phyloP scores from a whole-genome alignment of 2,888 invertebrate genomes.

The Seira musarum region DNA sequence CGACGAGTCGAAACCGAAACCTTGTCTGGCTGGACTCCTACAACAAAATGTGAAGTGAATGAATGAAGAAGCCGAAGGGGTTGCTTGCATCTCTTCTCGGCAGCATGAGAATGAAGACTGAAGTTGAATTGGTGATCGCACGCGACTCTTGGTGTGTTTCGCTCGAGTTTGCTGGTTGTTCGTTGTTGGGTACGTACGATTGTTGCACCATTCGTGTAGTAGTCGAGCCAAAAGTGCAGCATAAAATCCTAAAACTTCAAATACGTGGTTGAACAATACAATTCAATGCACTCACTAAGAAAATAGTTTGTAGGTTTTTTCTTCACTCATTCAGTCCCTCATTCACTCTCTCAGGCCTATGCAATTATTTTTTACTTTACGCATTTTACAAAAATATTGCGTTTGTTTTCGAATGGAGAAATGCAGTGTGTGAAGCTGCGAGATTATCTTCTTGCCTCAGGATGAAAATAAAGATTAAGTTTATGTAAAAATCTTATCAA shows the following conservation, averaged over 20 bases:
- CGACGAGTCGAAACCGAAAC: no score
- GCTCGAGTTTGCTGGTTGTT: conserved; percentile 19
- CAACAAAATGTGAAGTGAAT: background rate
- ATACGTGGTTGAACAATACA: background rate
- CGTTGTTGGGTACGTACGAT: no score
- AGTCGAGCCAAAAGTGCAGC: no score
- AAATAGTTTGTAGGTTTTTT: no score
- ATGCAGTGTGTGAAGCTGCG: background rate
- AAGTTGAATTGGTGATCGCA: conserved; percentile 58
- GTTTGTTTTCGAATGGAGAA: background rate
- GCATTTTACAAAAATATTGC: background rate
- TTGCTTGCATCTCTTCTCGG: conserved; percentile 33
- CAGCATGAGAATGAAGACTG: conserved; percentile 59
- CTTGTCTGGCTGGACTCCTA: no score
- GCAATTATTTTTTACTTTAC: no score
- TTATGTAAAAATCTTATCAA: no score
- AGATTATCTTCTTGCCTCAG: no score
- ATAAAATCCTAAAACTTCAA: no score
- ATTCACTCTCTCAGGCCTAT: background rate
- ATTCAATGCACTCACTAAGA: no score
- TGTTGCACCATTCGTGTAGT: no score
- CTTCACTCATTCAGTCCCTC: background rate
- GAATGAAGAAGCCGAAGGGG: conserved; percentile 19
- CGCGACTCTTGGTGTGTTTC: conserved; percentile 28
- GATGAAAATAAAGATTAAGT: no score